A percentile compares a stretch with the other conserved stretches of the same genome.
Evolutionary conservation across 53 echinoderm and acorn worm genomes (phyloP).

Genomic region (Paracentrotus lividus): DNA sequence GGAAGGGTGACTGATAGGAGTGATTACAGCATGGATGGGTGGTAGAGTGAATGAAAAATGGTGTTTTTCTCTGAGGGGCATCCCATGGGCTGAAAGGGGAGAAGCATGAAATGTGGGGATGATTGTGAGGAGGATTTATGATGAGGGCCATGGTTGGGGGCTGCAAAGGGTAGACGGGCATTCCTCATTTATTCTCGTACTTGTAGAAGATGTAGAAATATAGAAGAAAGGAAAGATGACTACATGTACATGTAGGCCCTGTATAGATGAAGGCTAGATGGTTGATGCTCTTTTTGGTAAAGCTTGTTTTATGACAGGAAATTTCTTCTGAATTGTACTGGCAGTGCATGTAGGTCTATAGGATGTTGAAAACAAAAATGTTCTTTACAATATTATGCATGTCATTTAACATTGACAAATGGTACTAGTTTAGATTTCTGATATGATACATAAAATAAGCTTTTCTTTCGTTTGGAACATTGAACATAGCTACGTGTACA

Average conservation of each 20-base stretch:
- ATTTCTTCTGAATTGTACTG: no score
- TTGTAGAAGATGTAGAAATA: not conserved
- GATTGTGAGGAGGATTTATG: slow-evolving; percentile 64
- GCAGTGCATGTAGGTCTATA: no score
- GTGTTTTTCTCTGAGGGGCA: slow-evolving; percentile 16
- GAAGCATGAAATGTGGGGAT: slow-evolving; percentile 50
- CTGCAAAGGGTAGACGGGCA: not conserved
- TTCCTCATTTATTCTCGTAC: not conserved
- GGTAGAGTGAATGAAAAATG: slow-evolving; percentile 7
- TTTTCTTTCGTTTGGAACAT: no score
- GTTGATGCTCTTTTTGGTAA: no score
- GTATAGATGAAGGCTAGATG: no score
- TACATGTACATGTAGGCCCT: not conserved
- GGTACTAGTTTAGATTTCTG: no score
- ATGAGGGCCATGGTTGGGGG: slow-evolving; percentile 21
- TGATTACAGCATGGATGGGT: slow-evolving; percentile 30
- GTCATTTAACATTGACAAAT: no score
- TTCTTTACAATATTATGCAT: no score
- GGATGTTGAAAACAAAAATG: no score
- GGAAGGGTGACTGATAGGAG: not conserved
- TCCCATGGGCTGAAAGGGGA: slow-evolving; percentile 57
- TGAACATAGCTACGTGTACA: no score
- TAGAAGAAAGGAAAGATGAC: not conserved
- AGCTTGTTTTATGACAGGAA: no score
- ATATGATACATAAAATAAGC: no score